Evolutionary conservation across 1,140 invertebrate species (phyloP), one percentile per base, ranked within the genome.

Genomic region (Drosophila kikkawai): DNA sequence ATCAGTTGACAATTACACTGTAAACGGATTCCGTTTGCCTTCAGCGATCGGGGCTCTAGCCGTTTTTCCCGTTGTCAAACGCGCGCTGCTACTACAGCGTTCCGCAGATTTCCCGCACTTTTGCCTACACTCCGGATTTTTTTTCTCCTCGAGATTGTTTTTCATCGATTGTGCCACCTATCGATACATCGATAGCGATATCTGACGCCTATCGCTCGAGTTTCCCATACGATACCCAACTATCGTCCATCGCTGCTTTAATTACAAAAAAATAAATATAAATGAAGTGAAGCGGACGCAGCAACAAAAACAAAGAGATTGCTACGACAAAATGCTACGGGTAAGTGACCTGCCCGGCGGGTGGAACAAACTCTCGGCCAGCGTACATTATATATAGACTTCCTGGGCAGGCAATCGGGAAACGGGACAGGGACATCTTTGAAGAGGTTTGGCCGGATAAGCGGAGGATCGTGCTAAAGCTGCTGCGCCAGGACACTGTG

Each of bases 381-480:
- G 36, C 44, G 36, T 39, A 39, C 53, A 56, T 17, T 45, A 37
- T 11, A 41, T 53, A 26, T 55, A 56, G 39, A 39, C 64, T 53
- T 32, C 26, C 56, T 37, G 47, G 75, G 63, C 75, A 92, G 90
- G 91, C 90, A 56, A 92, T 82, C 71, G 91, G 79, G 58, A 90
- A 91, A 75, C 71, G 91, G 58, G 80, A 87, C 59, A 88, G 86
- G 80, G 83, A 87, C 48, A 87, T 87, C 50, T 99, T 99, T 94
- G 97, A 99, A 93, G 97, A 98, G 76, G 97, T 98, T 95, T 99
- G 98, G 98, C 98, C 98, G 51, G 94, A 94, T 69, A 99, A 99
- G 96, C 95, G 97, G 75, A 97, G 97, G 11, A 98, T 97, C 78
- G 98, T 99, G 45, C 93, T 99, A 51, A 99, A 99, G 69, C 70